Conservation (phyloP, 2,113 vertebrate genomes). For the Pavo muticus region DNA sequence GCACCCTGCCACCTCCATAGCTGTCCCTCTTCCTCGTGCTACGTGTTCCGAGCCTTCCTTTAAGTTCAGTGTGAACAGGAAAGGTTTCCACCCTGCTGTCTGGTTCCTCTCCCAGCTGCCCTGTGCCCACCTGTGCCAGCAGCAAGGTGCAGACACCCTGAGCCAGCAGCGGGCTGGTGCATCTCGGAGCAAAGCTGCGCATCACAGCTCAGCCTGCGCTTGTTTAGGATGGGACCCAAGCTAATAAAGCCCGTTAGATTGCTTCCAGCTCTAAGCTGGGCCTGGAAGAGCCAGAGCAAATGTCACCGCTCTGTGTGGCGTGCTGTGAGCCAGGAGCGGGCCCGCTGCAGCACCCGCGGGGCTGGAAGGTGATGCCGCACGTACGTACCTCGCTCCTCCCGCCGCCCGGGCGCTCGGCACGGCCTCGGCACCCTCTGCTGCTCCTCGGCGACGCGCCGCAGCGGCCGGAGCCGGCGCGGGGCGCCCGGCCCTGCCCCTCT, state of each 20-base stretch:
- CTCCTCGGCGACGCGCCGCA: neutral
- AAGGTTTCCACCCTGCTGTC: neutral
- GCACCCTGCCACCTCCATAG: neutral
- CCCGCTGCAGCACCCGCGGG: neutral
- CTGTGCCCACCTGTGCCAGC: slow-evolving; percentile 1
- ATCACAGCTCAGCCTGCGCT: neutral
- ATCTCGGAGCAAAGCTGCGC: neutral
- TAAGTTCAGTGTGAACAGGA: neutral
- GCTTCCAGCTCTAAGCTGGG: slow-evolving; percentile 46
- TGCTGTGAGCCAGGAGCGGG: neutral
- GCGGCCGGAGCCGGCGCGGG: neutral
- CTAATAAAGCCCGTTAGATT: slow-evolving; percentile 54
- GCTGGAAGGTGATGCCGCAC: neutral
- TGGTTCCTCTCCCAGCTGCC: neutral
- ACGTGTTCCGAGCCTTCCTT: neutral
- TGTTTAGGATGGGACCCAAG: slow-evolving; percentile 31
- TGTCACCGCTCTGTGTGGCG: slow-evolving; percentile 19
- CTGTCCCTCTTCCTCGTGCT: neutral
- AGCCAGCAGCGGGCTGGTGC: neutral
- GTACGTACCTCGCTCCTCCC: no score
- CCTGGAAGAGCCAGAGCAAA: slow-evolving; percentile 19
- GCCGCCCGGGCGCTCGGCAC: no score
- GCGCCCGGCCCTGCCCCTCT: neutral
- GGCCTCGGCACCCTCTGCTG: no score
- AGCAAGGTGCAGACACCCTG: neutral